Evolutionary conservation across 2,888 invertebrate genomes (phyloP), one percentile per base, ranked within the genome.

Genomic region (Choreutis nemorana): DNA sequence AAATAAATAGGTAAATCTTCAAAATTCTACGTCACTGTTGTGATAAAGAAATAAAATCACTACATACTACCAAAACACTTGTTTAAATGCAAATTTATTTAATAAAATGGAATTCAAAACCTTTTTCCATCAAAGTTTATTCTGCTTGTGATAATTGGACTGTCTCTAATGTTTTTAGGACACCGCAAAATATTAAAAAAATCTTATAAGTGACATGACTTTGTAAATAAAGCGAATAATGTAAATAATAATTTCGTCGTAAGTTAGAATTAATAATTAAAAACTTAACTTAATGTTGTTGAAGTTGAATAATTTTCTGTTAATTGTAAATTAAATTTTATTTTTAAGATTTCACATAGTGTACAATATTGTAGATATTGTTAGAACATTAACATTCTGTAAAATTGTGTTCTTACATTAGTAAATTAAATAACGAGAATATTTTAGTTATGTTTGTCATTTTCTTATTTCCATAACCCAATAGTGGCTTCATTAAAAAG

Each of bases 361-460:
- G 80, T 80, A 80, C 71, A 79, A 75, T 72, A 70, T 72, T 77
- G 77, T 79, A 78, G 73, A 79, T 77, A 78, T 59, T 65, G 55
- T 65, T 72, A 77, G 75, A 58, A 61, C 61, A 71, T 70, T 79
- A 80, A 80, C 78, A 79, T 75, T 75, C 66, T 80, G 78, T 80
- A 78, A 79, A 78, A 77, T 78, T 79, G 79, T 80, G 79, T 80
- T 80, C 80, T 80, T 79, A 78, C 64, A 58, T 51, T 79, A 79
- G 77, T 80, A 79, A 80, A 80, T 80, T 80, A 80, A 80, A 80
- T 80, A 78, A 78, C 65, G 72, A 73, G 60, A 73, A 77, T 79
- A 78, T 78, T 79, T 79, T 80, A 80, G 79, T 79, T 79, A 78
- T 68, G n/a, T n/a, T n/a, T n/a, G n/a, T n/a, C n/a, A n/a, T n/a